phyloP scores from a whole-genome alignment of 2,888 invertebrate genomes.

The Metopia argyrocephala region DNA sequence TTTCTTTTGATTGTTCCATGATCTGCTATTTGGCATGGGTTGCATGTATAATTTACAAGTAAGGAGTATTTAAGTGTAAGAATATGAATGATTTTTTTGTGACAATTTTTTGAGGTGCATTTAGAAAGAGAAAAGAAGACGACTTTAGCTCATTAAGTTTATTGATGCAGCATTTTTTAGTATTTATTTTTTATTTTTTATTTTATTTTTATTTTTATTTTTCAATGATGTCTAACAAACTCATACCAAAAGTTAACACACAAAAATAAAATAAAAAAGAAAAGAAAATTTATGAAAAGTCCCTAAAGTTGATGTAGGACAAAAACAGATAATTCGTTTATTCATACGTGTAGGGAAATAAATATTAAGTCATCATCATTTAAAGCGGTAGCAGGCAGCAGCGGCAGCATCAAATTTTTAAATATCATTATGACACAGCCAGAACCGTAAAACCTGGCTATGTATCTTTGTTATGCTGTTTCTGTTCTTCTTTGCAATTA shows the following conservation, averaged over 20 bases:
- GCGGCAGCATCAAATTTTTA: neutral
- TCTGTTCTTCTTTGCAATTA: neutral
- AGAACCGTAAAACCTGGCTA: neutral
- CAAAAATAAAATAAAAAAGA: constrained; percentile 8
- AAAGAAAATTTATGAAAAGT: constrained; percentile 40
- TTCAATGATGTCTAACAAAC: constrained; percentile 44
- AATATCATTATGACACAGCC: neutral
- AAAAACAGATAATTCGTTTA: neutral
- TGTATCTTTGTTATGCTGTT: neutral
- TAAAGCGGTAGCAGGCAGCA: neutral
- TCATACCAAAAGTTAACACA: constrained; percentile 52
- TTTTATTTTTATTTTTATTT: constrained; percentile 35
- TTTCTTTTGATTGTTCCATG: constrained; percentile 15
- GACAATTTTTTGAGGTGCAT: constrained; percentile 34
- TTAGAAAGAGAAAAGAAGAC: constrained; percentile 35
- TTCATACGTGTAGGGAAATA: constrained; percentile 44
- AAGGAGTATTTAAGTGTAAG: neutral
- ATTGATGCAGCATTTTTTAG: constrained; percentile 51
- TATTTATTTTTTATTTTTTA: constrained; percentile 10
- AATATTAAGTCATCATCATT: constrained; percentile 25
- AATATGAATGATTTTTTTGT: neutral
- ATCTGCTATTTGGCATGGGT: constrained; percentile 10
- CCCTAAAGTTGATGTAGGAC: constrained; percentile 39
- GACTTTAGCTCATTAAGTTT: constrained; percentile 59
- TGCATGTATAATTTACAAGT: constrained; percentile 28